Conservation (phyloP, 2,113 vertebrate genomes). For the Gambusia affinis region DNA sequence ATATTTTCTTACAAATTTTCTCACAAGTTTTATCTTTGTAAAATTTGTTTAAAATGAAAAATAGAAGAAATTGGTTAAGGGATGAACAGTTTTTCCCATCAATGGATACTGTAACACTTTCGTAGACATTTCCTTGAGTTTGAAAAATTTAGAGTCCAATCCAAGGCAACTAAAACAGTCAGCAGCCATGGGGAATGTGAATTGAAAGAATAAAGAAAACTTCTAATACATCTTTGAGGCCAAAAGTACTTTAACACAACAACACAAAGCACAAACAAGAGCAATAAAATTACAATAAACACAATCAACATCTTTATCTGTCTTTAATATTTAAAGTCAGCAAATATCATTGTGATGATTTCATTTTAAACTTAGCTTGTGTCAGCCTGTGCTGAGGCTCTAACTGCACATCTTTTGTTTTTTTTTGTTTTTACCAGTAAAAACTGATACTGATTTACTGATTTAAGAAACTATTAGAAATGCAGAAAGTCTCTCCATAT, state of each 20-base stretch:
- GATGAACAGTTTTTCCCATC: background rate
- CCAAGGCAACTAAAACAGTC: background rate
- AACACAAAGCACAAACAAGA: conserved; percentile 59
- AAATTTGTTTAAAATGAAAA: background rate
- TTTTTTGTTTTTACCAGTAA: conserved; percentile 26
- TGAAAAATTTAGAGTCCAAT: background rate
- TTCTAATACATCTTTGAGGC: background rate
- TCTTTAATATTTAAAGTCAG: conserved; percentile 35
- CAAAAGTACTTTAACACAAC: conserved; percentile 47
- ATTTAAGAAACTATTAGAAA: conserved; percentile 60
- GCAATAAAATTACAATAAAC: conserved; percentile 54
- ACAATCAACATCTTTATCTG: conserved; percentile 34
- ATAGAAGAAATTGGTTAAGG: background rate
- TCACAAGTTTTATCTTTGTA: too few relatives aligned
- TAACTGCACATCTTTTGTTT: conserved; percentile 15
- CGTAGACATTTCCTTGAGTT: background rate
- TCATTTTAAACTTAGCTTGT: conserved; percentile 29
- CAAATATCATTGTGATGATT: conserved; percentile 36
- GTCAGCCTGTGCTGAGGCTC: conserved; percentile 27
- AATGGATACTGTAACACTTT: background rate
- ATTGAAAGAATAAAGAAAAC: conserved; percentile 1
- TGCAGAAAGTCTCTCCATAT: conserved; percentile 50
- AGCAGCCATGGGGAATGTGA: conserved; percentile 21
- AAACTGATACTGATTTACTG: conserved; percentile 15
- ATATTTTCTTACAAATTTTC: background rate